Percentiles rank a stretch among this genome's conserved stretches.
Evolutionary conservation across 2,888 invertebrate species (phyloP).

Genomic region (Altica lythri): DNA sequence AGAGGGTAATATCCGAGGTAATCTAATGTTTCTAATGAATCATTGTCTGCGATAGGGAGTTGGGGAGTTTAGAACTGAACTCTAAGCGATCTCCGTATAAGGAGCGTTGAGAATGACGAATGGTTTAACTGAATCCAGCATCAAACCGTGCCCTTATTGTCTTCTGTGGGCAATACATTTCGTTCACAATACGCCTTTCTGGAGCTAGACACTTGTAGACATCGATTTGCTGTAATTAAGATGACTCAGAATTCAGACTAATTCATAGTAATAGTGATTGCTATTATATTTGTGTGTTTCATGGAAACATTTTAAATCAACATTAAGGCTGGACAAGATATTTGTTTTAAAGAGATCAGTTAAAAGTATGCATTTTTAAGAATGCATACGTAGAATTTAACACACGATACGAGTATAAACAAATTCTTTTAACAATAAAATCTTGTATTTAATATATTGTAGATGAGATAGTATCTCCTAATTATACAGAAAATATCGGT

Average conservation of each 20-base stretch:
- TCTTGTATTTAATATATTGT: too few species aligned
- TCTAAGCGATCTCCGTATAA: conserved; percentile 5
- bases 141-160: conserved; percentile 5
- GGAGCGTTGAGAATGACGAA: conserved; percentile 9
- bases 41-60: conserved; percentile 14
- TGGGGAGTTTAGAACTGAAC: conserved; percentile 5
- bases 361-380: too few species aligned
- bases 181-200: background rate
- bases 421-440: too few species aligned
- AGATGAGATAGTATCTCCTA: too few species aligned
- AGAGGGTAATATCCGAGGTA: conserved; percentile 10
- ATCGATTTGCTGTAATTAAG: conserved; percentile 1
- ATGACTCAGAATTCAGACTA: background rate
- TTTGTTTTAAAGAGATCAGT: too few species aligned
- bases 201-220: conserved; percentile 9
- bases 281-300: background rate
- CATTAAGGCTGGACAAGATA: too few species aligned
- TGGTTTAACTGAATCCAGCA: conserved; percentile 1
- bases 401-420: too few species aligned
- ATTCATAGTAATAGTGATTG: background rate
- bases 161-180: background rate
- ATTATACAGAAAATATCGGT: too few species aligned
- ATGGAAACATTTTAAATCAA: too few species aligned
- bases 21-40: conserved; percentile 19
- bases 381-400: too few species aligned